phyloP scores from a whole-genome alignment of 2,113 vertebrate genomes.

The Marcusenius ussheri region DNA sequence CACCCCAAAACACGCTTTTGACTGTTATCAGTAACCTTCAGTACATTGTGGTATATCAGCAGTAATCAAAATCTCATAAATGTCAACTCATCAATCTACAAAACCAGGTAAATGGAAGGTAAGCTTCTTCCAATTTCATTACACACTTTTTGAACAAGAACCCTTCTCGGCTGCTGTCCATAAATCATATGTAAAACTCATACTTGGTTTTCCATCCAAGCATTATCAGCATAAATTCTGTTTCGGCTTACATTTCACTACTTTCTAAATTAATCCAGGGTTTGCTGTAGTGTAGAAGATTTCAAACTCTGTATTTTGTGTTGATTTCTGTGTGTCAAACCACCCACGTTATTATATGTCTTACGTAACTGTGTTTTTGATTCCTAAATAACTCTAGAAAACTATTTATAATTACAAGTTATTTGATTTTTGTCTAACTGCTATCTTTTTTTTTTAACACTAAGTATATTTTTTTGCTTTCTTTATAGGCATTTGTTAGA shows the following conservation, averaged over 20 bases:
- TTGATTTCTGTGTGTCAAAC: background rate
- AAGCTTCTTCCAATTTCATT: background rate
- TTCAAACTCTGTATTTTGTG: background rate
- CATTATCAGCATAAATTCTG: background rate
- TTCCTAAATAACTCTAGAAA: background rate
- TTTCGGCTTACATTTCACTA: background rate
- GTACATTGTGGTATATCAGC: background rate
- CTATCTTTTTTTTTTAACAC: background rate
- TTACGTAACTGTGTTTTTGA: background rate
- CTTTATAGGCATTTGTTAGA: background rate
- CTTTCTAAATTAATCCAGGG: background rate
- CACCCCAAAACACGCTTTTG: background rate
- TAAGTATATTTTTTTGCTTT: background rate
- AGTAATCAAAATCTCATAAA: background rate
- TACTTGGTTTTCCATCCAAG: background rate
- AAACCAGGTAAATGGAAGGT: background rate
- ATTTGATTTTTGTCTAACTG: background rate
- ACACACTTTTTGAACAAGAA: background rate
- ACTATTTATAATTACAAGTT: background rate
- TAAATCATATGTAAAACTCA: background rate
- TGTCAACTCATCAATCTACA: background rate
- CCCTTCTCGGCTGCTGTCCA: background rate
- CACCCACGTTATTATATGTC: background rate
- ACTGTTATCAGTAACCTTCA: background rate
- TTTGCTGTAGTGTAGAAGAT: background rate